A percentile compares a stretch with the other conserved stretches of the same genome.
Conservation (phyloP, 2,888 invertebrate species). For the Epirrhoe alternata region DNA sequence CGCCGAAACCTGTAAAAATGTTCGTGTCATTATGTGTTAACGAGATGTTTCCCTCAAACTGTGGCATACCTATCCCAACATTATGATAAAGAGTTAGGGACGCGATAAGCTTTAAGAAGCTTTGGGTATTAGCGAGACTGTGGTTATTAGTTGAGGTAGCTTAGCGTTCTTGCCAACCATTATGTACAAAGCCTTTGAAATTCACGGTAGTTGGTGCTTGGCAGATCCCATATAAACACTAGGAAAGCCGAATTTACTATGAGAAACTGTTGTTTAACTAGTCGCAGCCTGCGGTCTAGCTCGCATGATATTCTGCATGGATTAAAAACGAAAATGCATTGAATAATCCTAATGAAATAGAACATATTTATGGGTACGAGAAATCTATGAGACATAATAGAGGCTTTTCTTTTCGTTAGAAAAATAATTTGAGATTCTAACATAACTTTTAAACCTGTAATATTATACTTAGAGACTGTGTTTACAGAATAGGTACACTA, state of each 20-base stretch:
- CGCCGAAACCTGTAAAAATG: neutral
- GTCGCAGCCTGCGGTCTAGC: too few relatives aligned
- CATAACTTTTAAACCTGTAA: too few relatives aligned
- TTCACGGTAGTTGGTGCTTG: constrained; percentile 13
- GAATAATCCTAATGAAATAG: too few relatives aligned
- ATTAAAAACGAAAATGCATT: too few relatives aligned
- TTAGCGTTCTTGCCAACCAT: constrained; percentile 27
- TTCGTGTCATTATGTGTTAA: neutral
- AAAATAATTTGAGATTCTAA: too few relatives aligned
- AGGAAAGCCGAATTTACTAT: neutral
- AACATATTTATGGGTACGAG: too few relatives aligned
- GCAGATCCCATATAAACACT: neutral
- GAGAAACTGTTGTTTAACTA: neutral
- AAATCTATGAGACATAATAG: too few relatives aligned
- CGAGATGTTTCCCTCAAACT: constrained; percentile 12
- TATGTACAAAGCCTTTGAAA: constrained; percentile 22
- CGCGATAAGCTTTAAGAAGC: constrained; percentile 39
- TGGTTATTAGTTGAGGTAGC: constrained; percentile 34
- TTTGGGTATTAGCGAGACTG: constrained; percentile 35
- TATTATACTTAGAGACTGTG: too few relatives aligned
- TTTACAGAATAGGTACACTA: too few relatives aligned
- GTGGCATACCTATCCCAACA: constrained; percentile 27
- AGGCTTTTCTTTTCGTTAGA: too few relatives aligned
- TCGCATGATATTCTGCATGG: too few relatives aligned
- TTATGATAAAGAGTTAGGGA: constrained; percentile 41